Evolutionary conservation across 92 coral and sea anemone genomes (phyloP).

Genomic region (Montipora capitata): DNA sequence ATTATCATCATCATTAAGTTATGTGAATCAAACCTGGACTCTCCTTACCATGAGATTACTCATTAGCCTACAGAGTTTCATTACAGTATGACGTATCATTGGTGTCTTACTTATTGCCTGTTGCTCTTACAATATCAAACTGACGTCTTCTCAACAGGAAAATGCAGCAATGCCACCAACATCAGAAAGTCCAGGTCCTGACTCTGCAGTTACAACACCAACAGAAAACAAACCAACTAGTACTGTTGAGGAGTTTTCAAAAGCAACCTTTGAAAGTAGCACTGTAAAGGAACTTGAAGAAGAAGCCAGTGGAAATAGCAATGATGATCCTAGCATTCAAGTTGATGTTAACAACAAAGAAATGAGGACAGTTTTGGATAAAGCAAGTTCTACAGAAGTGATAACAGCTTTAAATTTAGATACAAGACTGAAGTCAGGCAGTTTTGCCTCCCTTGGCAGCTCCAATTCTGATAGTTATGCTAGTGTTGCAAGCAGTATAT

Average conservation of each 20-base stretch:
- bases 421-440: conserved; percentile 89
- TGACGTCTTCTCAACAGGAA: neutral
- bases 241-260: neutral
- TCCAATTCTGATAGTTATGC: conserved; percentile 84
- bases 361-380: conserved; percentile 93
- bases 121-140: neutral
- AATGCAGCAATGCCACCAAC: conserved; percentile 24
- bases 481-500: conserved; percentile 90
- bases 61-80: no score
- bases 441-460: conserved; percentile 93
- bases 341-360: conserved; percentile 93
- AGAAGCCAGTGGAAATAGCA: neutral
- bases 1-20: no score
- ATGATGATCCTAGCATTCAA: conserved; percentile 84
- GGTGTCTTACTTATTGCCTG: neutral
- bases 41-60: no score
- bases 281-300: conserved; percentile 13
- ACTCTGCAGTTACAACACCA: conserved; percentile 37
- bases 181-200: conserved; percentile 54
- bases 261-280: conserved; percentile 17
- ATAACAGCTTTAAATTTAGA: conserved; percentile 82
- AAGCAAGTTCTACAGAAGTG: conserved; percentile 94
- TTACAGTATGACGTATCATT: no score
- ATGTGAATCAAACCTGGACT: no score
- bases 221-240: conserved; percentile 27